Evolutionary conservation across 2,113 vertebrate species (phyloP).

Genomic region (Calypte anna): DNA sequence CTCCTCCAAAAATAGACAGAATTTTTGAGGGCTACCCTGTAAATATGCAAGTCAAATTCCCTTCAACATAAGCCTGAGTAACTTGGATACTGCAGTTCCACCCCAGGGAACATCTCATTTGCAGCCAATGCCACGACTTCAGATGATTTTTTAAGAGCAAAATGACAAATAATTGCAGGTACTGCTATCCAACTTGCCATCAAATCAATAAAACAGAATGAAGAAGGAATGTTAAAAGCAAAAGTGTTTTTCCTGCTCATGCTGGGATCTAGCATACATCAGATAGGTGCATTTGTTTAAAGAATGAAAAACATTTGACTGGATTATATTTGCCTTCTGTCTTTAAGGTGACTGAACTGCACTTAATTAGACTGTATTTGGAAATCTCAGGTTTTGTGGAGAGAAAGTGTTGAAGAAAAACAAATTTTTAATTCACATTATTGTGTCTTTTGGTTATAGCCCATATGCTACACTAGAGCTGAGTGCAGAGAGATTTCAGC

Average conservation of each 20-base stretch:
- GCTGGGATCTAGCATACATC: neutral
- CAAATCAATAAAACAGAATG: slow-evolving; percentile 32
- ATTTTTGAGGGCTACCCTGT: neutral
- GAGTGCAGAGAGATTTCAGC: neutral
- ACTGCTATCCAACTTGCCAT: slow-evolving; percentile 40
- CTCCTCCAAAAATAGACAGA: neutral
- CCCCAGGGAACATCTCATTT: slow-evolving; percentile 15
- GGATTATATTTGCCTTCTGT: neutral
- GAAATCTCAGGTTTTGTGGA: neutral
- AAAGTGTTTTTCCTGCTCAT: neutral
- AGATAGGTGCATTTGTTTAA: neutral
- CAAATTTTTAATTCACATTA: neutral
- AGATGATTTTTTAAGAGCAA: slow-evolving; percentile 35
- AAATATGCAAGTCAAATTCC: neutral
- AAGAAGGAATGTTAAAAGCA: slow-evolving; percentile 34
- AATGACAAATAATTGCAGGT: slow-evolving; percentile 65
- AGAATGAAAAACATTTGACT: neutral
- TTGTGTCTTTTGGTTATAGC: neutral
- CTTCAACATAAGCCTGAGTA: neutral
- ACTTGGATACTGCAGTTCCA: neutral
- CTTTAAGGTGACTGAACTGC: neutral
- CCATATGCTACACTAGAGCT: neutral
- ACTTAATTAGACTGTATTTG: neutral
- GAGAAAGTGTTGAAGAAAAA: neutral
- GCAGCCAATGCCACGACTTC: neutral